A percentile compares a stretch with the other conserved stretches of the same genome.
Evolutionary conservation across 2,888 invertebrate species (phyloP).

Genomic region (Calliphora vomitoria): DNA sequence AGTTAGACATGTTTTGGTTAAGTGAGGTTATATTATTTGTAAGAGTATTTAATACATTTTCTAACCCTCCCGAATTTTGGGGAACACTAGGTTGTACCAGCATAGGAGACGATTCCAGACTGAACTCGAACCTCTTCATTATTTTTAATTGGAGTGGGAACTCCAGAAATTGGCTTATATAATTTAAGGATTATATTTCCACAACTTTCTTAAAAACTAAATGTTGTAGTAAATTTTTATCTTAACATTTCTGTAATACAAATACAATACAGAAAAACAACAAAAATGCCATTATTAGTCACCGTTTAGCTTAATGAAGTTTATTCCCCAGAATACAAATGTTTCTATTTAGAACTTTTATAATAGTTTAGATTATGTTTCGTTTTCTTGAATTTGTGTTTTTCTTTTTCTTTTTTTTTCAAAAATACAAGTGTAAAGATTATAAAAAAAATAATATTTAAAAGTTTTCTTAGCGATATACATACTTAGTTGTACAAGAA

Average conservation of each 20-base stretch:
- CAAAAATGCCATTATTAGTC: constrained; percentile 59
- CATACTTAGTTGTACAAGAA: constrained; percentile 10
- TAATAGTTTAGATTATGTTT: constrained; percentile 50
- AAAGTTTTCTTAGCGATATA: constrained; percentile 56
- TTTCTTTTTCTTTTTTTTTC: constrained; percentile 3
- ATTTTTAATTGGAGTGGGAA: too few relatives aligned
- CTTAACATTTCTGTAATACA: constrained; percentile 1
- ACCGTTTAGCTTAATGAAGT: constrained; percentile 68
- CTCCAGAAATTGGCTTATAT: too few relatives aligned
- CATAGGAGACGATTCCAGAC: too few relatives aligned
- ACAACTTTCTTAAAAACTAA: neutral
- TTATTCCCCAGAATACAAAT: constrained; percentile 66
- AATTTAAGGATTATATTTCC: neutral
- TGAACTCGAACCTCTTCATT: too few relatives aligned
- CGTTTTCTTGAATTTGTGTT: constrained; percentile 6
- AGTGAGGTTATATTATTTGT: too few relatives aligned
- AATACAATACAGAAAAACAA: neutral
- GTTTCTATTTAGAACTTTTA: constrained; percentile 60
- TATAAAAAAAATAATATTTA: constrained; percentile 53
- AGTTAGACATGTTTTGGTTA: too few relatives aligned
- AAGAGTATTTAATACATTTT: too few relatives aligned
- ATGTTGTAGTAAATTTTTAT: neutral
- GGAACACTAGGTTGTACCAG: too few relatives aligned
- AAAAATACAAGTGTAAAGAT: constrained; percentile 60
- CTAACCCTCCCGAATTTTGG: too few relatives aligned